Conservation (phyloP, 2,888 invertebrate species). For the Phyllotreta striolata region DNA sequence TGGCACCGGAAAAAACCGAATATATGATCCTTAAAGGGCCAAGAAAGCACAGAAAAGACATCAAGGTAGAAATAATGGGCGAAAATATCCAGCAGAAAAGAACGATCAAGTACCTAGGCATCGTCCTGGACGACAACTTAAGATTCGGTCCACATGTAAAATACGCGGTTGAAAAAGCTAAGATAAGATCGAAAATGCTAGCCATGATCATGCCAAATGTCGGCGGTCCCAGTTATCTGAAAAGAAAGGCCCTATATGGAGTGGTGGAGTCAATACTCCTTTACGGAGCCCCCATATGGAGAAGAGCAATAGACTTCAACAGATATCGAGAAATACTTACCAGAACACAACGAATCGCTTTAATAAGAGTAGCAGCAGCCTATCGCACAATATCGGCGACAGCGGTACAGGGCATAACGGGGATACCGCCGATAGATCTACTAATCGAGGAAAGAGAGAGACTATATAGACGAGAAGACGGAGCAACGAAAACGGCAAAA, state of each 20-base stretch:
- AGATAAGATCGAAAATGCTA: neutral
- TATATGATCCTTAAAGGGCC: no score
- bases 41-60: no score
- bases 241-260: neutral
- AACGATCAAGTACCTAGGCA: no score
- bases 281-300: neutral
- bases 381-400: constrained; percentile 37
- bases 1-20: neutral
- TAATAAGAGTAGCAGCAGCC: constrained; percentile 22
- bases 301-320: neutral
- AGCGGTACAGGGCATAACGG: no score
- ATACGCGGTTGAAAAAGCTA: neutral
- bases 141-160: neutral
- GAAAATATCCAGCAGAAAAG: no score
- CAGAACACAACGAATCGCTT: constrained; percentile 19
- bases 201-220: neutral
- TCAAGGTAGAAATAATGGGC: no score
- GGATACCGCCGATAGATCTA: no score
- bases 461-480: no score
- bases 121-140: constrained; percentile 2
- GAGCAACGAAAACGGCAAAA: no score
- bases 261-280: neutral
- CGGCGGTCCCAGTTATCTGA: neutral
- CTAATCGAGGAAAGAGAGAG: no score
- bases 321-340: constrained; percentile 25